Evolutionary conservation across 2,113 vertebrate genomes (phyloP), one percentile per base, ranked within the genome.

Genomic region (Ageneiosus marmoratus): DNA sequence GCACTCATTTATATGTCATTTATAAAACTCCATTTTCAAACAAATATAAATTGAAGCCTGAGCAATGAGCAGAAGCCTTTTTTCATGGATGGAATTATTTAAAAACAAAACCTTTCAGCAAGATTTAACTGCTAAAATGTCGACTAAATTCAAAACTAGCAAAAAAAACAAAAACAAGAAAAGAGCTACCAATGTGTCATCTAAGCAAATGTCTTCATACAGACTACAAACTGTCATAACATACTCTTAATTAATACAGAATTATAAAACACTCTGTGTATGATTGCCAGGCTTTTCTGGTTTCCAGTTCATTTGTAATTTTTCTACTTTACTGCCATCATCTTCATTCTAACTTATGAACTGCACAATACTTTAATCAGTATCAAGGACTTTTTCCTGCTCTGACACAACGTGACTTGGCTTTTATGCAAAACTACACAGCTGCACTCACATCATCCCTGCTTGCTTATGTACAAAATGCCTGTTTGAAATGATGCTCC

Each of bases 321-420:
- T 50, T 74, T 51, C 27, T 1, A 73, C 50, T 73, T 73, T 48
- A 73, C 70, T 50, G n/a, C 69, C 69, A 72, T 72, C 44, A 46
- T 48, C 27, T 15, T 37, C 20, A 12, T 15, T 32, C 12, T 32
- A 13, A 32, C 15, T 63, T 63, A 16, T 32, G 29, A 32, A 32
- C 13, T 34, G 34, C 15, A 67, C 22, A 46, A 44, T 74, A 29
- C 13, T 9, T 73, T 48, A 73, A 73, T 50, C 12, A 50, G 70
- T 50, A 29, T 50, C 44, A 50, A 27, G 41, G 44, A 73, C 46
- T 73, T n/a, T 7, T 29, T 29, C 51, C 70, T 50, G 44, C 41
- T 48, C 44, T 0, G 11, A 27, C 37, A 2, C 41, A n/a, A 24
- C 48, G 16, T 74, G n/a, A 51, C 70, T 72, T 27, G 41, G 44